Conservation (phyloP, 2,797 vertebrate species). For the Mormyrus proboscirostris region DNA sequence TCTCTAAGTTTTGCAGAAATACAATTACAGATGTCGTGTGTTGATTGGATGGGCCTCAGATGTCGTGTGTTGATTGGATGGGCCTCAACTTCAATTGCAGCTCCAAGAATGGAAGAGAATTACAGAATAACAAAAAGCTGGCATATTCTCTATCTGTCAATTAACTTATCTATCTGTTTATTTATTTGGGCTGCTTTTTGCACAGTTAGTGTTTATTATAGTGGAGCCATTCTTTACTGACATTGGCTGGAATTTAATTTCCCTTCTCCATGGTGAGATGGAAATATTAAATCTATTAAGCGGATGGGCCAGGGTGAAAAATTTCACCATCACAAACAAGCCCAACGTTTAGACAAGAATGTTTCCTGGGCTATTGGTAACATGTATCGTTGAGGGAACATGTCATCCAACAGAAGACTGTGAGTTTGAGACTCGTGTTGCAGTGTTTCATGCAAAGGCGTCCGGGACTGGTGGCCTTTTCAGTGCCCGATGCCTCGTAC, state of each 20-base stretch:
- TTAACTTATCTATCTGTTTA: neutral
- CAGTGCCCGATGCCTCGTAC: neutral
- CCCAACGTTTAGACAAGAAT: neutral
- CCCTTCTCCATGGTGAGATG: neutral
- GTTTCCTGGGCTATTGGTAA: neutral
- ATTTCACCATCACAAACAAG: neutral
- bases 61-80: neutral
- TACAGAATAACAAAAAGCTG: neutral
- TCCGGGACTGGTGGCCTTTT: neutral
- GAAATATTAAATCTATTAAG: slow-evolving; percentile 12
- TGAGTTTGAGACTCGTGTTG: neutral
- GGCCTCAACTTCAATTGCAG: neutral
- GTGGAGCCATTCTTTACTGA: neutral
- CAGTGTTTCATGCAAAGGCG: neutral
- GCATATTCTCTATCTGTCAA: neutral
- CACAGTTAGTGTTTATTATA: neutral
- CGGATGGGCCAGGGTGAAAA: neutral
- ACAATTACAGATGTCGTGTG: neutral
- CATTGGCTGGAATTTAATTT: neutral
- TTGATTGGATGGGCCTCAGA: too few relatives aligned
- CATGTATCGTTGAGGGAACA: neutral
- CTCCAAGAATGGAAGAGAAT: neutral
- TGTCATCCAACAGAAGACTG: neutral
- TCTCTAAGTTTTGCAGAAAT: neutral
- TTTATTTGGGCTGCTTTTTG: neutral